These are phyloP conservation scores for Sarcophaga variegata DNA, from an alignment of 2,888 invertebrate genomes.

Conservation along the genomic window DNA sequence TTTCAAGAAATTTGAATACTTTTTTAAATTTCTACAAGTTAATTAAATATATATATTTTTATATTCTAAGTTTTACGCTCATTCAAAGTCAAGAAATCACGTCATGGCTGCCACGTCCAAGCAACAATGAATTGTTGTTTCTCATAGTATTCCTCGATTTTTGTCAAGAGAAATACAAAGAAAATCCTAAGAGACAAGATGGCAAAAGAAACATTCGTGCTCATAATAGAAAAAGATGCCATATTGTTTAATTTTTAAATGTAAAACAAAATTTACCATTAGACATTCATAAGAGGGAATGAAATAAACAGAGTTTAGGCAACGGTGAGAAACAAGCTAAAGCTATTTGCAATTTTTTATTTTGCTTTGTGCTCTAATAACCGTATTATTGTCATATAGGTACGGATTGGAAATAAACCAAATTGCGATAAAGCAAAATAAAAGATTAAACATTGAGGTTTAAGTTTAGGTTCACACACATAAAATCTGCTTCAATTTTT, in stretches of 20 bases:
- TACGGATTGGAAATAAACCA: no score
- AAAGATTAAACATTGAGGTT: no score
- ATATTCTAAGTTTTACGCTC: conserved; percentile 57
- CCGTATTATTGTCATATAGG: no score
- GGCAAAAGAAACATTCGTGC: conserved; percentile 36
- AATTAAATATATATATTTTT: conserved; percentile 45
- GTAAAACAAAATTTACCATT: not conserved
- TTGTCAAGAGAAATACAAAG: conserved; percentile 62
- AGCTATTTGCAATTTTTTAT: conserved; percentile 33
- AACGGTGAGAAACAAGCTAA: not conserved
- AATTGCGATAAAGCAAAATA: no score
- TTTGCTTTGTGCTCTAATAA: not conserved
- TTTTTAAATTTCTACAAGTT: conserved; percentile 67
- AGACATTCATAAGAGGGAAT: not conserved
- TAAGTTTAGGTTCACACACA: no score
- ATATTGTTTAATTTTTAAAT: conserved; percentile 2
- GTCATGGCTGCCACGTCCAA: conserved; percentile 82
- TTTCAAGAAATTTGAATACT: conserved; percentile 75
- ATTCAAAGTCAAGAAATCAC: conserved; percentile 80
- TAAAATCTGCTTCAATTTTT: no score
- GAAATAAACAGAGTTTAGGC: conserved; percentile 11
- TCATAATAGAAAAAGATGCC: conserved; percentile 40
- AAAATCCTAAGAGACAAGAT: conserved; percentile 51
- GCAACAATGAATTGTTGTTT: conserved; percentile 81
- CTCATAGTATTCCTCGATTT: conserved; percentile 73